phyloP scores from a whole-genome alignment of 2,797 vertebrate species.

The Chloroceryle amazona region DNA sequence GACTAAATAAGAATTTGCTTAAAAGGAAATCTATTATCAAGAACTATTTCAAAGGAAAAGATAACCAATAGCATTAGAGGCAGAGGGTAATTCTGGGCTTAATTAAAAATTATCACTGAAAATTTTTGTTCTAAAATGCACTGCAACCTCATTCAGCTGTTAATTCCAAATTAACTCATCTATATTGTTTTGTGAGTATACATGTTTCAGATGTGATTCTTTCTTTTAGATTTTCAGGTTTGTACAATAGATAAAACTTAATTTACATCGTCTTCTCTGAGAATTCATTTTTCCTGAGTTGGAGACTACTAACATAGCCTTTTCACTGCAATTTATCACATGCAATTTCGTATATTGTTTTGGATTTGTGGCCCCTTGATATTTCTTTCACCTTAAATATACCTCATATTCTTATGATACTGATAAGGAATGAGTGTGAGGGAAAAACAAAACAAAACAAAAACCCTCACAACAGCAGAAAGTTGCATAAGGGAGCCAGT shows the following conservation, averaged over 20 bases:
- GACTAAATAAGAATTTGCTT: neutral
- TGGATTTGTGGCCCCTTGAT: neutral
- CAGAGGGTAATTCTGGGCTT: neutral
- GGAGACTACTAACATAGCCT: neutral
- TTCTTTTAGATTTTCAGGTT: neutral
- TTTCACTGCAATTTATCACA: neutral
- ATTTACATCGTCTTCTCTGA: neutral
- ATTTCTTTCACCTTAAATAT: conserved; percentile 11
- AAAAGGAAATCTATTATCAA: neutral
- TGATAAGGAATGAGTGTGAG: neutral
- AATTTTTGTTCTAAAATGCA: neutral
- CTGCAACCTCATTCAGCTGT: neutral
- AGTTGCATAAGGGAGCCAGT: neutral
- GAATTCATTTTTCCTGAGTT: neutral
- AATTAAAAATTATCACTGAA: neutral
- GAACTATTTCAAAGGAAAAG: neutral
- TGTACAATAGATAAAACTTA: neutral
- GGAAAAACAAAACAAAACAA: neutral
- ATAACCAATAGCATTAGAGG: neutral
- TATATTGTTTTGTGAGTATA: neutral
- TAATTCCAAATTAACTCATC: neutral
- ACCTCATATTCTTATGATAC: neutral
- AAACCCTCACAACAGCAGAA: neutral
- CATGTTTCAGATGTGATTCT: neutral
- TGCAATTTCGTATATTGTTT: neutral